A percentile compares a stretch with the other conserved stretches of the same genome.
These are phyloP conservation scores for Myodes glareolus DNA, from an alignment of 2,113 vertebrate species.

Conservation along the genomic window DNA sequence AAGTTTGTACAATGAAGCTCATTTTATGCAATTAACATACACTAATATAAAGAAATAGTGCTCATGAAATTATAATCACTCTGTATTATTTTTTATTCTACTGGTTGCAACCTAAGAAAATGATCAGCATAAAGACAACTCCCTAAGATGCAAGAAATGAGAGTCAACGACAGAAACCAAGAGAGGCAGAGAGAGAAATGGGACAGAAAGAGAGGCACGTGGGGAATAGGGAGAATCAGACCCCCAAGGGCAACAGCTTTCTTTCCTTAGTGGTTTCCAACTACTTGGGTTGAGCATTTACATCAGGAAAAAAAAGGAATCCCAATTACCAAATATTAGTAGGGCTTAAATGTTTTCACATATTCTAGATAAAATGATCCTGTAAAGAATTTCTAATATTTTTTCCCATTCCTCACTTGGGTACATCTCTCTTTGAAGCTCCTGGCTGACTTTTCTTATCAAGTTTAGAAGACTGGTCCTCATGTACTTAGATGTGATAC, in stretches of 20 bases:
- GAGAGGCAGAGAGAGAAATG: not conserved
- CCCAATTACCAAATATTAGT: not conserved
- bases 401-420: not conserved
- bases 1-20: not conserved
- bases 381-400: conserved; percentile 46
- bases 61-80: conserved; percentile 18
- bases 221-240: not conserved
- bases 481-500: not conserved
- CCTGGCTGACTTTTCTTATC: conserved; percentile 25
- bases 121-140: conserved; percentile 3
- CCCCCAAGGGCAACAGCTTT: not conserved
- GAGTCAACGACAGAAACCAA: not conserved
- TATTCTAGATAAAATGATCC: conserved; percentile 35
- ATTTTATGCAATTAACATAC: not conserved
- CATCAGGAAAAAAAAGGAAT: not conserved
- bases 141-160: not conserved
- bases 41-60: not conserved
- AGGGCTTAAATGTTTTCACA: not conserved
- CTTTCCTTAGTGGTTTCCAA: not conserved
- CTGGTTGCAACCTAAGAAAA: not conserved
- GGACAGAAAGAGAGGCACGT: not conserved
- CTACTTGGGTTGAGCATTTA: conserved; percentile 10
- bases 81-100: conserved; percentile 32
- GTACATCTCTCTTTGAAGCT: not conserved
- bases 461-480: conserved; percentile 37